Base-by-base conservation (phyloP, 2,888 invertebrate genomes). In the Plebejus argus region DNA sequence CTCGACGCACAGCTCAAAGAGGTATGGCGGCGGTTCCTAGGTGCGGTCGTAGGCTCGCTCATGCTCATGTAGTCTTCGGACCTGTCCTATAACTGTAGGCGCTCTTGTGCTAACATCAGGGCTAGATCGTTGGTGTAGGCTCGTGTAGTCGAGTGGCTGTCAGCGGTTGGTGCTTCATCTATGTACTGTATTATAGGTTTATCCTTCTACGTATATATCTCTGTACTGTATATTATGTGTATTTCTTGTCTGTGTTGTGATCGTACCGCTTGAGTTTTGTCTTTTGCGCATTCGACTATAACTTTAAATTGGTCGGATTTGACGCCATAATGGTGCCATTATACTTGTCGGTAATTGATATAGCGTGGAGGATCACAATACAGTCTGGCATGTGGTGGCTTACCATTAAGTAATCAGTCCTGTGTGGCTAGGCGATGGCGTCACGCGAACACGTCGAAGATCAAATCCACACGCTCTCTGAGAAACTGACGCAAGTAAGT, bases 1-100 rank as follows among this genome's bases (percentile, higher is more conserved):
- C 96, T 98, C 95, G 97, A 97, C 94, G 96, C 96, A 93, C 97
- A 97, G 94, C 96, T 99, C 86, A 97, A 97, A 96, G 98, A 99
- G 98, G 98, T 99, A 97, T 96, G 82, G 66, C 66, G 83, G 83
- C 82, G 61, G 78, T 39, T 70, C 53, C 77, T 76, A 82, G 92
- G 92, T 90, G 87, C 88, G 93, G 93, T 88, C 87, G 89, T 92
- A 91, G 90, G 82, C 61, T 86, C 86, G 86, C 83, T 88, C 90
- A 90, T 89, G 87, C 85, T 89, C 91, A 91, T 88, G 87, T 70
- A 85, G 85, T 91, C 79, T 77, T 81, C 78, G 77, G 78, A 78
- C 79, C 79, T 56, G 61, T 71, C 76, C 61, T 53, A 56, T 49
- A 75, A 39, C 66, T 76, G 61, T 79, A 66, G 61, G 45, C 49